phyloP scores from a whole-genome alignment of 64 coral and sea anemone species.

The Cladopsammia gracilis region DNA sequence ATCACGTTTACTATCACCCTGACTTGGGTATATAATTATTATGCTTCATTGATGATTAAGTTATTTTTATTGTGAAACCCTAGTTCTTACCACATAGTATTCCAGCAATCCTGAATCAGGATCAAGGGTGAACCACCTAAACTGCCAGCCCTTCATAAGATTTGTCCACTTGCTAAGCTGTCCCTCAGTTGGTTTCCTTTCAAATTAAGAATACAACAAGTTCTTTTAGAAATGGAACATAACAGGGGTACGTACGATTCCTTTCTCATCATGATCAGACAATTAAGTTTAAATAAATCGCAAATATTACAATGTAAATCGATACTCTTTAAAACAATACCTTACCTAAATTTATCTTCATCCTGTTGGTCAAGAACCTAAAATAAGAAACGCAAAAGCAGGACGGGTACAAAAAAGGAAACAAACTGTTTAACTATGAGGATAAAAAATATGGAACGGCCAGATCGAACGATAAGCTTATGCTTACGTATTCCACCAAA shows the following conservation, averaged over 20 bases:
- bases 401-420: background rate
- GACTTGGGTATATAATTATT: too few relatives aligned
- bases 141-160: conserved; percentile 98
- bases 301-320: background rate
- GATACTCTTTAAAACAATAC: background rate
- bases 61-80: too few relatives aligned
- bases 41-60: too few relatives aligned
- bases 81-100: conserved; percentile 92
- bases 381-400: background rate
- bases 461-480: background rate
- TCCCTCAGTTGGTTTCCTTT: conserved; percentile 91
- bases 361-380: conserved; percentile 65
- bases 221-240: background rate
- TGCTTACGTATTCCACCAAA: background rate
- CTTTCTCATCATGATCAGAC: too few relatives aligned
- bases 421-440: background rate
- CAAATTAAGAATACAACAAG: background rate
- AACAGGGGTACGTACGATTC: too few relatives aligned
- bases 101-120: conserved; percentile 92
- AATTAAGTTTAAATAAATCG: too few relatives aligned
- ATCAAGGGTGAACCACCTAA: conserved; percentile 96
- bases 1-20: background rate
- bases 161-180: conserved; percentile 99
- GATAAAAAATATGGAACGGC: background rate
- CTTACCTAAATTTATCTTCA: conserved; percentile 70